Evolutionary conservation across 2,888 invertebrate genomes (phyloP).

Genomic region (Tribolium freemani): DNA sequence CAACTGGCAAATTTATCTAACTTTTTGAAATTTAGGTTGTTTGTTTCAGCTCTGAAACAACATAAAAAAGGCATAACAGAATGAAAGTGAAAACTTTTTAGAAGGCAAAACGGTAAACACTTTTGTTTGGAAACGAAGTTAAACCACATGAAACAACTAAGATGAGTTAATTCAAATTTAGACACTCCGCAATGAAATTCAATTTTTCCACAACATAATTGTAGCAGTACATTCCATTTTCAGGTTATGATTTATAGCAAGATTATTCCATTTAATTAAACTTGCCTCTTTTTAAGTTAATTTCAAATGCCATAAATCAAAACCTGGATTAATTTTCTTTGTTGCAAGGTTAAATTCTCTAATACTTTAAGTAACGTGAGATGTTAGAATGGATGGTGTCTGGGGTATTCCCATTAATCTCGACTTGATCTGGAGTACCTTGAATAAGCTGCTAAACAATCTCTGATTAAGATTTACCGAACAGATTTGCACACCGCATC

Average conservation of each 20-base stretch:
- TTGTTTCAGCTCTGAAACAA: background rate
- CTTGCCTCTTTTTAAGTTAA: background rate
- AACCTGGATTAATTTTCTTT: background rate
- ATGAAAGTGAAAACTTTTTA: background rate
- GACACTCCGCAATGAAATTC: background rate
- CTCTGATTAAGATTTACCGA: conserved; percentile 20
- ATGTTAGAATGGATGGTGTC: conserved; percentile 16
- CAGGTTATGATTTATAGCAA: background rate
- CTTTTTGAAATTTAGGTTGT: background rate
- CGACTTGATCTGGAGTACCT: conserved; percentile 10
- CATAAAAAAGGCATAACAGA: background rate
- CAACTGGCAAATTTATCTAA: background rate
- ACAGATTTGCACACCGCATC: background rate
- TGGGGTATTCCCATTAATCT: conserved; percentile 24
- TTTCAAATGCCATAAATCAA: background rate
- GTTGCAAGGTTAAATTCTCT: background rate
- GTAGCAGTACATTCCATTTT: no score
- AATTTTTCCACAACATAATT: background rate
- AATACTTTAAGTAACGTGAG: conserved; percentile 1
- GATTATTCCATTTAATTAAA: background rate
- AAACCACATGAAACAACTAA: background rate
- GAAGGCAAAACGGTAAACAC: background rate
- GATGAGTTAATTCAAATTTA: background rate
- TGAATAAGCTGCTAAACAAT: conserved; percentile 5
- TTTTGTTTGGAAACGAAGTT: background rate